Percentiles rank a stretch among this genome's conserved stretches.
phyloP scores from a whole-genome alignment of 2,113 vertebrate genomes.

The Phodopus roborovskii region DNA sequence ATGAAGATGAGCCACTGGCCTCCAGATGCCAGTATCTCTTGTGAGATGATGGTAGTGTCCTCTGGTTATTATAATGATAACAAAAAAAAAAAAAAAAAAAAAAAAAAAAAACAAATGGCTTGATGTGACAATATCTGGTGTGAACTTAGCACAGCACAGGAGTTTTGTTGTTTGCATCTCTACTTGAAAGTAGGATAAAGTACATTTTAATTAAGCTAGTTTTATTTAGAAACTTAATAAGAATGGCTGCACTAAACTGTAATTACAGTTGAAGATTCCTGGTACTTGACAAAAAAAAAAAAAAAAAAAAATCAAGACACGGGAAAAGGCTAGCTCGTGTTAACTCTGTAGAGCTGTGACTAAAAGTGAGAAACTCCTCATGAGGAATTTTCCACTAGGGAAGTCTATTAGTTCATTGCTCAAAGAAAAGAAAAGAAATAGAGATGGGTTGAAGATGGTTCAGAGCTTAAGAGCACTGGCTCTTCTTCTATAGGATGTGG shows the following conservation, averaged over 20 bases:
- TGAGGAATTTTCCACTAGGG: slow-evolving; percentile 32
- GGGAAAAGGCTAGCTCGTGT: not conserved
- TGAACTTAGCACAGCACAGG: not conserved
- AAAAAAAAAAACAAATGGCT: too few species aligned
- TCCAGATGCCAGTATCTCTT: not conserved
- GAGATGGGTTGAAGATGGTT: not conserved
- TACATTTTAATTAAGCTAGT: slow-evolving; percentile 24
- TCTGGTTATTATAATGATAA: not conserved
- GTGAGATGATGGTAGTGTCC: not conserved
- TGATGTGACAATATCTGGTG: not conserved
- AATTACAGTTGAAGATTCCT: slow-evolving; percentile 62
- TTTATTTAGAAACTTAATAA: slow-evolving; percentile 64
- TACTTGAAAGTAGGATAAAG: slow-evolving; percentile 60
- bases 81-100: too few species aligned
- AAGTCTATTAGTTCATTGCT: not conserved
- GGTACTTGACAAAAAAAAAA: slow-evolving; percentile 61
- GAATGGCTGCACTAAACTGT: slow-evolving; percentile 63
- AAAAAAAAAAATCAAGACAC: slow-evolving; percentile 58
- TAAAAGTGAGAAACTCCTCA: slow-evolving; percentile 12
- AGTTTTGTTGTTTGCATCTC: slow-evolving; percentile 31
- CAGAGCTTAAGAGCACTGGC: not conserved
- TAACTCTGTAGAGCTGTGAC: not conserved
- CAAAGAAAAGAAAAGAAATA: not conserved
- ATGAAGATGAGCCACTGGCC: not conserved
- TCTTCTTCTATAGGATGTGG: not conserved